phyloP scores from a whole-genome alignment of 2,113 vertebrate genomes.

The Tetrao urogallus region DNA sequence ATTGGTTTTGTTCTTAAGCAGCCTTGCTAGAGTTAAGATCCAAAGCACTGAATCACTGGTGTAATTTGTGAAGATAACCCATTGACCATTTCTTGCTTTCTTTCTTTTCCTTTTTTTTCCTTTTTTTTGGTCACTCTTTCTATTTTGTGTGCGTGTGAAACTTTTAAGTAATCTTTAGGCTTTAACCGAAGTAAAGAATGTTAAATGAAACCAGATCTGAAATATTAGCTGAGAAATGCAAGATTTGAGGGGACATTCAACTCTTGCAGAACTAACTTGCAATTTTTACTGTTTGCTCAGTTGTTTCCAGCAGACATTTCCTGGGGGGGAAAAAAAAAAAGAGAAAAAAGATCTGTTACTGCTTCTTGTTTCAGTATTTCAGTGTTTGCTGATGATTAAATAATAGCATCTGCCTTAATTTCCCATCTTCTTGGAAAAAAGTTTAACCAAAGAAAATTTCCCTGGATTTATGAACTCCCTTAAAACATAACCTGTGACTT shows the following conservation, averaged over 20 bases:
- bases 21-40: neutral
- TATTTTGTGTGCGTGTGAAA: neutral
- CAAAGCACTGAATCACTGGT: neutral
- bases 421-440: neutral
- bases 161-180: neutral
- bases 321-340: neutral
- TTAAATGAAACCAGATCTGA: neutral
- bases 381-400: neutral
- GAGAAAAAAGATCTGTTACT: neutral
- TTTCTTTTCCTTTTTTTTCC: neutral
- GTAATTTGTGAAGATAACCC: neutral
- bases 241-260: neutral
- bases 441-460: neutral
- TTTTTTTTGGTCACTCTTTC: neutral
- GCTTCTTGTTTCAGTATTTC: neutral
- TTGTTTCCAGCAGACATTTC: neutral
- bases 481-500: slow-evolving; percentile 4
- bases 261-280: neutral
- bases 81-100: accelerated
- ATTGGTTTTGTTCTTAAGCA: neutral
- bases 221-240: slow-evolving; percentile 23
- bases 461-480: neutral
- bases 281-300: neutral
- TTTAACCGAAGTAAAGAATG: neutral
- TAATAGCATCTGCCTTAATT: slow-evolving; percentile 13